Percentiles rank a stretch among this genome's conserved stretches.
phyloP scores from a whole-genome alignment of 2,113 vertebrate genomes.

The zebrafish (Danio rerio) region DNA sequence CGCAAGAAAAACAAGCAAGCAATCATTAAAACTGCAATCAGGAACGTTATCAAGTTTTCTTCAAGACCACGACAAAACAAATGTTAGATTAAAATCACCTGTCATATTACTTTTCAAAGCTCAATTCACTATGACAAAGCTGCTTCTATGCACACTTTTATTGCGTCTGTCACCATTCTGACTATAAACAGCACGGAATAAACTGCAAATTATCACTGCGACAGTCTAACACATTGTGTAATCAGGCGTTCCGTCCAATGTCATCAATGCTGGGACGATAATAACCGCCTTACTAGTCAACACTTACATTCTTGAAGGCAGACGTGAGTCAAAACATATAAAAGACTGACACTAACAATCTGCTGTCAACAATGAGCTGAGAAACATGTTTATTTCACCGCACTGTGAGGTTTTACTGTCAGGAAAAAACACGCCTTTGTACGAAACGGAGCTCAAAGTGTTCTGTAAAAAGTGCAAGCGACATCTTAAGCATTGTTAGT shows the following conservation, averaged over 20 bases:
- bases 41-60: too few species aligned
- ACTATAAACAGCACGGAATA: too few species aligned
- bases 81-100: not conserved
- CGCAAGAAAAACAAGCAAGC: not conserved
- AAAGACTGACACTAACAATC: constrained; percentile 15
- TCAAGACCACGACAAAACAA: not conserved
- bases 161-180: not conserved
- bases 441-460: not conserved
- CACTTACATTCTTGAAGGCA: constrained; percentile 30
- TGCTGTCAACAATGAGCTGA: constrained; percentile 24
- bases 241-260: constrained; percentile 14
- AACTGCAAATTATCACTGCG: constrained; percentile 1
- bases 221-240: not conserved
- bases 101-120: not conserved
- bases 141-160: not conserved
- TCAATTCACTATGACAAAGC: not conserved
- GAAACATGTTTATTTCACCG: constrained; percentile 27
- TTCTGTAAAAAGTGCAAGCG: not conserved
- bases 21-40: too few species aligned
- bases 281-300: constrained; percentile 39
- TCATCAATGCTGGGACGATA: constrained; percentile 29
- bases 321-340: constrained; percentile 37
- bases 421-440: not conserved
- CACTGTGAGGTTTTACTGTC: constrained; percentile 1
- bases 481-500: not conserved